Evolutionary conservation across 2,888 invertebrate genomes (phyloP).

Genomic region (Polydrusus tereticollis): DNA sequence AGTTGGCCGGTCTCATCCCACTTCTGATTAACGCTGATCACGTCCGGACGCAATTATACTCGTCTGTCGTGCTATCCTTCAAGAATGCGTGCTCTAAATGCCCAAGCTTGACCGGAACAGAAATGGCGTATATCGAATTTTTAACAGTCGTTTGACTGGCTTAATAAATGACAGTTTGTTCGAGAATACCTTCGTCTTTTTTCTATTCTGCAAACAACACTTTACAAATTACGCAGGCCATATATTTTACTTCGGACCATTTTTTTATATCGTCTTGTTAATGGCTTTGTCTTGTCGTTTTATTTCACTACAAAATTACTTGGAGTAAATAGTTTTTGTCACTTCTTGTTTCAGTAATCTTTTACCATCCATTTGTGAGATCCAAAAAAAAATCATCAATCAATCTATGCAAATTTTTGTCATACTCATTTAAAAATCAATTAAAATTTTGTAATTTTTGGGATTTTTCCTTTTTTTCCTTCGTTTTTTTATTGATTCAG

Average conservation of each 20-base stretch:
- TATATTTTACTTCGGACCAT: constrained; percentile 5
- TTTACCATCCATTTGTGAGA: too few species aligned
- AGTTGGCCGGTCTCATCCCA: constrained; percentile 31
- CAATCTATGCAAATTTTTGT: too few species aligned
- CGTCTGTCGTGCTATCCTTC: constrained; percentile 63
- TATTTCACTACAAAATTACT: neutral
- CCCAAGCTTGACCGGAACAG: constrained; percentile 50
- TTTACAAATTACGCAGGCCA: constrained; percentile 50
- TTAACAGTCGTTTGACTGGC: constrained; percentile 47
- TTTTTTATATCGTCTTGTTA: constrained; percentile 22
- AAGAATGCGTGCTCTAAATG: constrained; percentile 62
- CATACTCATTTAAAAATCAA: too few species aligned
- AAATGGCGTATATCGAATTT: constrained; percentile 50
- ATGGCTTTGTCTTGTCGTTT: constrained; percentile 15
- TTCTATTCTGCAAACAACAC: constrained; percentile 39
- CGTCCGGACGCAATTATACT: constrained; percentile 62
- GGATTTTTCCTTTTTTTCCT: too few species aligned
- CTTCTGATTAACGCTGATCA: constrained; percentile 58
- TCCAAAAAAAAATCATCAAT: too few species aligned
- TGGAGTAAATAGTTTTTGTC: neutral
- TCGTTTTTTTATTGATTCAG: too few species aligned
- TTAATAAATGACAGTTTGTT: constrained; percentile 46
- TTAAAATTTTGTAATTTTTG: too few species aligned
- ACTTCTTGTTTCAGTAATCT: neutral
- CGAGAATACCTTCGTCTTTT: constrained; percentile 40